A percentile compares a stretch with the other conserved stretches of the same genome.
Conservation (phyloP, 2,888 invertebrate species). For the Meandrusa payeni region DNA sequence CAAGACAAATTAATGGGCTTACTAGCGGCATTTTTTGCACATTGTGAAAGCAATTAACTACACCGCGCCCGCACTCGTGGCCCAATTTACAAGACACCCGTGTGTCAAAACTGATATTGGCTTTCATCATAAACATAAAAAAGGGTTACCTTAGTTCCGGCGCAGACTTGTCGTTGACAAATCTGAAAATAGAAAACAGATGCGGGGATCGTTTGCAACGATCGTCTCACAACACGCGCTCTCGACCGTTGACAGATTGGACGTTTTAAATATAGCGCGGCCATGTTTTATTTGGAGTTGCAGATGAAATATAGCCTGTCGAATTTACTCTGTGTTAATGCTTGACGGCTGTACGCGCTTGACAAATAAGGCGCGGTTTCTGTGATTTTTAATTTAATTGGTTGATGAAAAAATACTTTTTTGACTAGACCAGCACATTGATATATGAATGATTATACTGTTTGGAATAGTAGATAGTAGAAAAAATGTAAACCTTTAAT, state of each 20-base stretch:
- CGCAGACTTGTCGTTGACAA: slow-evolving; percentile 64
- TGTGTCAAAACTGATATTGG: slow-evolving; percentile 37
- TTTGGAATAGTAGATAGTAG: no score
- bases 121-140: slow-evolving; percentile 47
- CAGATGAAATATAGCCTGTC: slow-evolving; percentile 69
- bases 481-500: no score
- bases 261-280: slow-evolving; percentile 71
- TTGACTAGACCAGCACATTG: no score
- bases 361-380: slow-evolving; percentile 30
- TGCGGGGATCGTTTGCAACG: slow-evolving; percentile 74
- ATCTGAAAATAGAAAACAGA: slow-evolving; percentile 74
- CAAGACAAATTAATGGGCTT: no score
- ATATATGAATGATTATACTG: no score
- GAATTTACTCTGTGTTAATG: slow-evolving; percentile 42
- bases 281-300: slow-evolving; percentile 68
- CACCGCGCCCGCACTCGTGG: background rate
- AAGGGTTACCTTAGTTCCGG: slow-evolving; percentile 65
- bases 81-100: slow-evolving; percentile 5
- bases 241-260: slow-evolving; percentile 78
- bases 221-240: slow-evolving; percentile 74
- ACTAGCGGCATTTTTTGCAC: no score
- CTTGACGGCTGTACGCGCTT: slow-evolving; percentile 15
- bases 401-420: no score
- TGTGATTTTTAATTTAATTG: slow-evolving; percentile 8
- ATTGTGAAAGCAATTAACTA: no score